phyloP scores from a whole-genome alignment of 2,797 vertebrate species.

The Martes flavigula region DNA sequence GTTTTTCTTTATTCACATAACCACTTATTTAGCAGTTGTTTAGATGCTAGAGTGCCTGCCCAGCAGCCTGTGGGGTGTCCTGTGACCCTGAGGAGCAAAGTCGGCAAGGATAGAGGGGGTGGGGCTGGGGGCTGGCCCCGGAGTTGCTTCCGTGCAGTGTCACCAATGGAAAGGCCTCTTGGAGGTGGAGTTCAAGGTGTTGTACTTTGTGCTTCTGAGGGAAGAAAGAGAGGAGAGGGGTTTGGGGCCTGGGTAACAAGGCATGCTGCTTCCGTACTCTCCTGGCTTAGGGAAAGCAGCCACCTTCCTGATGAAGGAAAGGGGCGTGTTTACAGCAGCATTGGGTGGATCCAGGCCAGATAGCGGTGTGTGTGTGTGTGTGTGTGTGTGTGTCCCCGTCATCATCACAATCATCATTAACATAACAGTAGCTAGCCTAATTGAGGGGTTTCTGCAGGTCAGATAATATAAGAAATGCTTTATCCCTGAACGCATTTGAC shows the following conservation, averaged over 20 bases:
- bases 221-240: neutral
- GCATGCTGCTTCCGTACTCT: neutral
- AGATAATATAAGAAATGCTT: neutral
- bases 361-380: neutral
- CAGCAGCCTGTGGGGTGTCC: neutral
- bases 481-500: neutral
- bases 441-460: neutral
- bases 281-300: neutral
- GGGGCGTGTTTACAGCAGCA: neutral
- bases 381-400: neutral
- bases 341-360: neutral
- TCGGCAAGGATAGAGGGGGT: neutral
- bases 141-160: neutral
- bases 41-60: neutral
- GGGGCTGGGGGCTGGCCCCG: accelerated
- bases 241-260: neutral
- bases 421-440: neutral
- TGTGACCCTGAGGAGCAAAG: neutral
- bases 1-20: neutral
- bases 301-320: neutral
- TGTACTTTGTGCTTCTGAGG: neutral
- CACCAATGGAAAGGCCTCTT: neutral
- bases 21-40: neutral
- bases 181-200: neutral
- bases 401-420: neutral